These are phyloP conservation scores for Penaeus monodon DNA, from an alignment of 2,888 invertebrate genomes.

Conservation along the genomic window DNA sequence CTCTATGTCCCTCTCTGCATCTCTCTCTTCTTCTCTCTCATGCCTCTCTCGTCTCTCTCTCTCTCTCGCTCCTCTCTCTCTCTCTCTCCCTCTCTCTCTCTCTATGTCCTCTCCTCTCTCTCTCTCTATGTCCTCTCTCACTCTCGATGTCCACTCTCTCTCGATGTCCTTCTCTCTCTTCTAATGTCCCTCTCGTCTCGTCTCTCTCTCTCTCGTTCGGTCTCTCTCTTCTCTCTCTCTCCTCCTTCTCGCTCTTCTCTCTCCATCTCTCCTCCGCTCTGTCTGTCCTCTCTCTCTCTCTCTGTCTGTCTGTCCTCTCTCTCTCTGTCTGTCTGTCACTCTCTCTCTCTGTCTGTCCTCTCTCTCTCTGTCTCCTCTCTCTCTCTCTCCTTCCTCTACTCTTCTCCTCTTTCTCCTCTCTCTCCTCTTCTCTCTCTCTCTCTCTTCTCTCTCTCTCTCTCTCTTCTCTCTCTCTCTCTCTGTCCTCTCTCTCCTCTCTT, in stretches of 20 bases:
- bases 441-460: neutral
- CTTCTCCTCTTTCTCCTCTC: no score
- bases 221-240: neutral
- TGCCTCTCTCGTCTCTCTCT: no score
- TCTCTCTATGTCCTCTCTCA: no score
- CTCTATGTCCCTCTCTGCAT: no score
- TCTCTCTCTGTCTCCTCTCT: no score
- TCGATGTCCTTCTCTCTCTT: neutral
- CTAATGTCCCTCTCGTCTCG: neutral
- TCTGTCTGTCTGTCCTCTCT: neutral
- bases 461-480: slow-evolving; percentile 22
- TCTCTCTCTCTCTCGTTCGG: neutral
- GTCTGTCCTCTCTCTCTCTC: neutral
- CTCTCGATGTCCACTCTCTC: no score
- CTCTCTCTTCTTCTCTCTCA: no score
- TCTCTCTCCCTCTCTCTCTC: no score
- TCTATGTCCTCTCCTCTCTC: no score
- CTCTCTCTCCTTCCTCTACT: no score
- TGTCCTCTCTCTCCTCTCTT: neutral
- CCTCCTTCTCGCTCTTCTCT: neutral
- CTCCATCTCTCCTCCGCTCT: neutral
- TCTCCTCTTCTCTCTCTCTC: neutral
- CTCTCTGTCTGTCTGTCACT: neutral
- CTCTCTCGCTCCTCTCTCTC: no score
- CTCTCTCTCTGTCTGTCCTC: no score